Evolutionary conservation across 2,888 invertebrate species (phyloP).

Genomic region (Imbricaverruca yamaguchii): DNA sequence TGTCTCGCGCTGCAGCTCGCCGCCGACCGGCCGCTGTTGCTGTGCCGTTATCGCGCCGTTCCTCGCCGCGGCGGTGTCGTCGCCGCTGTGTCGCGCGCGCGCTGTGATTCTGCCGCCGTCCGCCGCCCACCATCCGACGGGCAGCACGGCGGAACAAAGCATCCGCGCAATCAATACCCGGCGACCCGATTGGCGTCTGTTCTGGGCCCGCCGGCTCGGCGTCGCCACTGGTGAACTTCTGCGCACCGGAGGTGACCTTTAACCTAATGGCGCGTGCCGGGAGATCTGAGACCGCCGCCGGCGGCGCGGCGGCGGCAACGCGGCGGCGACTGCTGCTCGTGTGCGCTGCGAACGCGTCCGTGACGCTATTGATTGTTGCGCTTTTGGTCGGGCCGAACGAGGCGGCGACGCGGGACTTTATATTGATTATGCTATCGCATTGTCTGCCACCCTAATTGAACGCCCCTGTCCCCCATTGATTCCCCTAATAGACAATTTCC

Average conservation of each 20-base stretch:
- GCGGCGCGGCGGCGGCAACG: not conserved
- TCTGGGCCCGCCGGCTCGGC: not conserved
- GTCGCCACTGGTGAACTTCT: not conserved
- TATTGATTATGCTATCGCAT: not conserved
- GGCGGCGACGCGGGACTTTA: not conserved
- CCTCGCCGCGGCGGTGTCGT: no score
- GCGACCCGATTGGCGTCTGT: not conserved
- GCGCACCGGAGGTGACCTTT: conserved; percentile 3
- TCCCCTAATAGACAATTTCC: conserved; percentile 13
- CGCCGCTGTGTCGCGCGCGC: no score
- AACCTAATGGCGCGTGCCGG: not conserved
- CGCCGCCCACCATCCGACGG: no score
- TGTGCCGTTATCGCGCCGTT: no score
- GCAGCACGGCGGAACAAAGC: not conserved
- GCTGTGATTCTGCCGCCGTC: no score
- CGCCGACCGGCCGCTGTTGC: no score
- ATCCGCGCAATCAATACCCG: not conserved
- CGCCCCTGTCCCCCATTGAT: conserved; percentile 2
- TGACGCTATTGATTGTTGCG: not conserved
- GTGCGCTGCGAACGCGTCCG: not conserved
- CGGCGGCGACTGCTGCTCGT: not conserved
- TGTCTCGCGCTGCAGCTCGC: no score
- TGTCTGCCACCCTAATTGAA: not conserved
- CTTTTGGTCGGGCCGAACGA: not conserved
- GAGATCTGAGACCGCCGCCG: not conserved